Conservation (phyloP, 2,113 vertebrate genomes). For the Seriola rivoliana region DNA sequence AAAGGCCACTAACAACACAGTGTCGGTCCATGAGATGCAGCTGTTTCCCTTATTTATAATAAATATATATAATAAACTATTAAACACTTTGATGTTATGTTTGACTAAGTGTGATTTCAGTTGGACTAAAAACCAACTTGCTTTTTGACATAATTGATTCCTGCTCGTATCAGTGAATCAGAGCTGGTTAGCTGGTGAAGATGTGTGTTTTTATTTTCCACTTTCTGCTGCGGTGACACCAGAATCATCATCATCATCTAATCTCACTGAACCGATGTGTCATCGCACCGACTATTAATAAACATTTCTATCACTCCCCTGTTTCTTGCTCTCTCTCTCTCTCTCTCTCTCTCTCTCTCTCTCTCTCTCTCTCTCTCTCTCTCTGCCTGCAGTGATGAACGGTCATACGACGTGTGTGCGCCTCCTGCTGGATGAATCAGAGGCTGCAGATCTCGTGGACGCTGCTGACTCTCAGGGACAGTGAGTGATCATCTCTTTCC, state of each 20-base stretch:
- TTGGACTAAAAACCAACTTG: no score
- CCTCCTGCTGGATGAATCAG: constrained; percentile 92
- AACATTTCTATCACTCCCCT: not conserved
- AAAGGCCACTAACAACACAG: no score
- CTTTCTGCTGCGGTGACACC: not conserved
- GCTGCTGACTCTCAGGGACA: constrained; percentile 94
- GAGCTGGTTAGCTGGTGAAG: no score
- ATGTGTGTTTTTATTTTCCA: not conserved
- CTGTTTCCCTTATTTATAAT: no score
- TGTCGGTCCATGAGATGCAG: no score
- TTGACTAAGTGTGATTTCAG: no score
- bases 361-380: no score
- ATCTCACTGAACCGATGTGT: not conserved
- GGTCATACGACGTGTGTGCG: constrained; percentile 94
- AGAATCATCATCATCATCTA: not conserved
- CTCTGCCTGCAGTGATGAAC: constrained; percentile 88
- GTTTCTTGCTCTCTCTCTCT: not conserved
- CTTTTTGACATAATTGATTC: no score
- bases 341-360: not conserved
- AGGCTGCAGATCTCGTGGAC: constrained; percentile 87
- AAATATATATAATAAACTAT: no score
- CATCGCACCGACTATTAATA: not conserved
- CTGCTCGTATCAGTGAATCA: no score
- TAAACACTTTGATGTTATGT: no score
- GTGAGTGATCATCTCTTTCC: constrained; percentile 84